Conservation (phyloP, 1,140 invertebrate species). For the Pristionchus pacificus region DNA sequence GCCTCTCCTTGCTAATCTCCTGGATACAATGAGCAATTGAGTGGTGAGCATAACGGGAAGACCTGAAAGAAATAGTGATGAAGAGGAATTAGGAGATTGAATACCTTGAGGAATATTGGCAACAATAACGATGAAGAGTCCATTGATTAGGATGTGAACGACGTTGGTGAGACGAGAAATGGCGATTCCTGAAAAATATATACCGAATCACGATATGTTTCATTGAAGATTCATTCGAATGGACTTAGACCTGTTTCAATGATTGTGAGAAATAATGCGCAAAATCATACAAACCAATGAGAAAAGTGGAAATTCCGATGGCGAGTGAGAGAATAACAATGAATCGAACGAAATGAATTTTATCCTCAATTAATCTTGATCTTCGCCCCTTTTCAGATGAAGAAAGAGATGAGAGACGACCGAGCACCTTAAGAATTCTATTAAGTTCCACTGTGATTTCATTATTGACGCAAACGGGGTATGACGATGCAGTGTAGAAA, state of each 20-base stretch:
- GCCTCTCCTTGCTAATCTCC: neutral
- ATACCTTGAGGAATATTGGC: neutral
- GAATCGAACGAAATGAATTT: neutral
- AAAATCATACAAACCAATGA: neutral
- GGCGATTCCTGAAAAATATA: neutral
- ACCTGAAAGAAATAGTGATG: neutral
- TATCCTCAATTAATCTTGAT: neutral
- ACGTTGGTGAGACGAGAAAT: neutral
- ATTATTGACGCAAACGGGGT: too few species aligned
- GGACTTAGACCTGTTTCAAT: too few species aligned
- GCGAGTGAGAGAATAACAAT: neutral
- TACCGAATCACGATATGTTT: too few species aligned
- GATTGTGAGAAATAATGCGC: neutral
- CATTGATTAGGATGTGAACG: neutral
- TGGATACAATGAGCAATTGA: neutral
- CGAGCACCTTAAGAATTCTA: neutral
- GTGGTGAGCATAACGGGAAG: neutral
- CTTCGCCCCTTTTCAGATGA: neutral
- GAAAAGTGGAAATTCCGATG: neutral
- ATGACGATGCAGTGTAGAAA: too few species aligned
- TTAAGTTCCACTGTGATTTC: too few species aligned
- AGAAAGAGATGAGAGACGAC: neutral
- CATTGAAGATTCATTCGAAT: too few species aligned
- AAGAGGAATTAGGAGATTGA: neutral
- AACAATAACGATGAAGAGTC: neutral